Evolutionary conservation across 2,113 vertebrate species (phyloP), one percentile per base, ranked within the genome.

Genomic region (Esox niger): DNA sequence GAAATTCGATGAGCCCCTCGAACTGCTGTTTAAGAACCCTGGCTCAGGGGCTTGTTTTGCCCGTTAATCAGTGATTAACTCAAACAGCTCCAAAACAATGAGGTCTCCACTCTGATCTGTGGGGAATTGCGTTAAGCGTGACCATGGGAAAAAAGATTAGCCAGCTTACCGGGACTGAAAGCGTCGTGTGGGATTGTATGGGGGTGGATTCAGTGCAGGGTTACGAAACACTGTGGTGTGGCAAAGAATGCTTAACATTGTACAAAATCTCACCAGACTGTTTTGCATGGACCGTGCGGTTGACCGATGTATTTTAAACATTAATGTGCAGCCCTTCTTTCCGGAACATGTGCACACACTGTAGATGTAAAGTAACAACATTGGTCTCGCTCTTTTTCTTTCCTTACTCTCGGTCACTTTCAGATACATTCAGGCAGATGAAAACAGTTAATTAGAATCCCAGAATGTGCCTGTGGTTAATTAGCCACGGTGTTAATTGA

Each of bases 401-500:
- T 43, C 25, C n/a, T 30, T 6, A 11, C 29, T 23, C n/a, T 3
- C 4, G 32, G 29, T 43, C 54, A 66, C 64, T 27, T 60, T 59
- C 47, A 66, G 32, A 58, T 52, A 67, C 38, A 33, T 64, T 69
- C 74, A 64, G 67, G 73, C 69, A 66, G 0, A 1, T 25, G 35
- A 70, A 75, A 73, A 2, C 35, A 74, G 74, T 87, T 91, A 83
- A 88, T 91, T 89, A 91, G 83, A 90, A 83, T 92, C 89, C 89
- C 91, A 75, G 79, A 73, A 0, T 63, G 79, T 87, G 84, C 88
- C 89, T 86, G 87, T 70, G 77, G 88, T 90, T 93, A 92, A 93
- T 95, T 91, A 93, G 62, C 85, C 84, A 86, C 87, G 80, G 77
- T 74, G 76, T 89, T 94, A 93, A 94, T 92, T 91, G 91, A 91